Evolutionary conservation across 2,888 invertebrate genomes (phyloP), one percentile per base, ranked within the genome.

Genomic region (Leptothorax acervorum): DNA sequence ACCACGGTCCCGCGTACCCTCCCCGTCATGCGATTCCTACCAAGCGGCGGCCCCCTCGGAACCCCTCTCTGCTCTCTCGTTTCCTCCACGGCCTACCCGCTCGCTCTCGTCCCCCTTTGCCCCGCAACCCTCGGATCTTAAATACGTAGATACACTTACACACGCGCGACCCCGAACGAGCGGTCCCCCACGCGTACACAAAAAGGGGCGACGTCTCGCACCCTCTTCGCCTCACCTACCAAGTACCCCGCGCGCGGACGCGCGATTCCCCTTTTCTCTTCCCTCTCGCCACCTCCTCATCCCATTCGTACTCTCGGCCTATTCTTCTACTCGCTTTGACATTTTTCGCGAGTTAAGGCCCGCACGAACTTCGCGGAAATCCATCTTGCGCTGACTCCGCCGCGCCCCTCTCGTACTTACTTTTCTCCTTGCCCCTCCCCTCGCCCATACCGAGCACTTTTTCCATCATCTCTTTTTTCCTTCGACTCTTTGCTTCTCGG

Each of bases 281-380:
- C 55, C 73, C 83, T 82, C 73, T 39, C 74, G 48, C 45, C 42
- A n/a, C 66, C 28, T 55, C 57, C 68, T 45, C 71, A 48, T 65
- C 79, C 51, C 66, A 18, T 66, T 85, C 75, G 75, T 68, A 65
- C 86, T 78, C 85, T 68, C 85, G 76, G 79, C 88, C 87, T 89
- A 90, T 90, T 91, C 91, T 91, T 90, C 90, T 88, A 87, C 89
- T 87, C 90, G 88, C 90, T 92, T 90, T 91, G 90, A 93, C 92
- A 91, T 93, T 92, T 93, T 92, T 90, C 90, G 89, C 89, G 87
- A 90, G 91, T 92, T 90, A 89, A 90, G 92, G 89, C 90, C 90
- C 90, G 90, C 90, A 90, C 88, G 86, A 91, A 91, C 87, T 92
- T 92, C 86, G 89, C 86, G 87, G 90, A 89, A 90, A 91, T 92